phyloP scores from a whole-genome alignment of 2,113 vertebrate genomes.

The Myotis lucifugus region DNA sequence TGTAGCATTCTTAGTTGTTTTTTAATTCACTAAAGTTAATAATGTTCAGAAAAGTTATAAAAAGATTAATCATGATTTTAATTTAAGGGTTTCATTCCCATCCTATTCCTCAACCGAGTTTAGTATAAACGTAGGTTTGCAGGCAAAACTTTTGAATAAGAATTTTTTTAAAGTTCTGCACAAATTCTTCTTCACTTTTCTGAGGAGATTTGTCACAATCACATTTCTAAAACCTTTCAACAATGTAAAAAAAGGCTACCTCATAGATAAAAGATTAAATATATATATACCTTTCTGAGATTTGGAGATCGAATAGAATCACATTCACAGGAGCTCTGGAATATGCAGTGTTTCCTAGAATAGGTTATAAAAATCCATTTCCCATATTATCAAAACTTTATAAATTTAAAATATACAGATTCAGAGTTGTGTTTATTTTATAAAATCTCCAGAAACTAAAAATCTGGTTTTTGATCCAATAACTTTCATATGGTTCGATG shows the following conservation, averaged over 20 bases:
- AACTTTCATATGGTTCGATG: neutral
- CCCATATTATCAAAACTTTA: constrained; percentile 15
- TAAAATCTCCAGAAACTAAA: constrained; percentile 39
- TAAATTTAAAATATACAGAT: constrained; percentile 35
- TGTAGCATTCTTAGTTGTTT: neutral
- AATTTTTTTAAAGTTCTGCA: constrained; percentile 23
- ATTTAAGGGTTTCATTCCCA: constrained; percentile 40
- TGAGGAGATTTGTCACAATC: constrained; percentile 10
- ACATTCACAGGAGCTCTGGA: neutral
- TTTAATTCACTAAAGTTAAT: constrained; percentile 30
- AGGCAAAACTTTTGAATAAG: constrained; percentile 42
- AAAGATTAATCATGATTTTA: constrained; percentile 30
- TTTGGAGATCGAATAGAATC: constrained; percentile 13
- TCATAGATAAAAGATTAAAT: neutral
- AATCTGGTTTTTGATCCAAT: constrained; percentile 24
- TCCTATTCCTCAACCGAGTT: neutral
- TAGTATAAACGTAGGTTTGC: neutral
- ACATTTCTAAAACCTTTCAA: constrained; percentile 23
- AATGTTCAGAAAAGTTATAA: neutral
- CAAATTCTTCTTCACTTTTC: constrained; percentile 10
- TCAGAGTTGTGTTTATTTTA: neutral
- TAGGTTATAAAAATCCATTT: constrained; percentile 43
- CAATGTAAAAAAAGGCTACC: neutral
- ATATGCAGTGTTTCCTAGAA: neutral
- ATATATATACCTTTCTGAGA: neutral